Conservation (phyloP, 2,888 invertebrate species). For the Chaitophorus viminalis region DNA sequence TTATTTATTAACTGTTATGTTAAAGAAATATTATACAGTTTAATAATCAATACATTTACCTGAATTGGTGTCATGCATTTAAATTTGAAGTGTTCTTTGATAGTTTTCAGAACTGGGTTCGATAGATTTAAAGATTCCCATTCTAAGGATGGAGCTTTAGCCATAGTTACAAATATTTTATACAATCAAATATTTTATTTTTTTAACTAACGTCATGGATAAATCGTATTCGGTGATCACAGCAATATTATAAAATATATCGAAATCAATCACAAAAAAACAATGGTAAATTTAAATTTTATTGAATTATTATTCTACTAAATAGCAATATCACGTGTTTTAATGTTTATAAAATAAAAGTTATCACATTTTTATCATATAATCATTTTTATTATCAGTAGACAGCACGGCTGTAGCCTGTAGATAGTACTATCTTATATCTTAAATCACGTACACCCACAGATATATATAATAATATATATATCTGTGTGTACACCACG, state of each 20-base stretch:
- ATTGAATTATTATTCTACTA: background rate
- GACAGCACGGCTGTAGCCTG: no score
- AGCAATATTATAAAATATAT: no score
- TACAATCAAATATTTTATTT: background rate
- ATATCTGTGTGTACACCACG: no score
- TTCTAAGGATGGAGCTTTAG: conserved; percentile 39
- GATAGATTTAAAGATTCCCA: conserved; percentile 57
- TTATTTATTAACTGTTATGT: background rate
- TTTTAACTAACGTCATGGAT: background rate
- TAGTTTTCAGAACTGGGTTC: conserved; percentile 58
- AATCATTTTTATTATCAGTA: no score
- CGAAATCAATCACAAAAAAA: no score
- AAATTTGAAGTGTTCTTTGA: conserved; percentile 62
- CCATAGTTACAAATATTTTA: conserved; percentile 37
- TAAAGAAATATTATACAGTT: background rate
- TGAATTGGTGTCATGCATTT: conserved; percentile 63
- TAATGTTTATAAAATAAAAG: no score
- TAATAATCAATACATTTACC: conserved; percentile 45
- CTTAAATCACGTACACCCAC: no score
- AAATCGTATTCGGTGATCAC: background rate
- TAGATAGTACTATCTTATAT: no score
- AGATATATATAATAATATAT: no score
- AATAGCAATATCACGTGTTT: background rate
- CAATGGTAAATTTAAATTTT: no score
- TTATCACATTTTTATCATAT: background rate